Conservation (phyloP, 2,888 invertebrate species). For the Phrixothrix hirtus region DNA sequence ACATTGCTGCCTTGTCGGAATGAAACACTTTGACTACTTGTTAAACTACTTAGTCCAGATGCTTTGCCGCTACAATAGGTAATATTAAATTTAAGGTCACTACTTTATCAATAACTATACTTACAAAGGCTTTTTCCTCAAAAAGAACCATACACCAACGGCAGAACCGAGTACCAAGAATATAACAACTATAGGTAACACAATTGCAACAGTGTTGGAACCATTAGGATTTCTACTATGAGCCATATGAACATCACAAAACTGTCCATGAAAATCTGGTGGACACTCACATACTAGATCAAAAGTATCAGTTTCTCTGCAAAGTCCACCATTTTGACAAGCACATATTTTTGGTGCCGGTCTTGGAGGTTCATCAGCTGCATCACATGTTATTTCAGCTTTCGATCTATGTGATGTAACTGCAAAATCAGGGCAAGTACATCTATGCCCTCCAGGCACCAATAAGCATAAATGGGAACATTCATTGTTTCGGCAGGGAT, state of each 20-base stretch:
- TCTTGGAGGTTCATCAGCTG: conserved; percentile 75
- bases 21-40: conserved; percentile 88
- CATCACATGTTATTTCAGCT: conserved; percentile 78
- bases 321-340: conserved; percentile 86
- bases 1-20: conserved; percentile 93
- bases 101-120: too few relatives aligned
- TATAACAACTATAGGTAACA: conserved; percentile 81
- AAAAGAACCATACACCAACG: conserved; percentile 79
- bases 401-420: conserved; percentile 58
- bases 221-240: conserved; percentile 62
- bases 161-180: conserved; percentile 72
- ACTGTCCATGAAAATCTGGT: conserved; percentile 70
- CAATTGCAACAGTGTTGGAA: conserved; percentile 70
- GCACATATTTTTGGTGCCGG: conserved; percentile 77
- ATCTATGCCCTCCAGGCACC: conserved; percentile 85
- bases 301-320: conserved; percentile 62
- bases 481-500: conserved; percentile 70
- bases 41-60: conserved; percentile 74
- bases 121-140: conserved; percentile 84
- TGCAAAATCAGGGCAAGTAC: conserved; percentile 83
- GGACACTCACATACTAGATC: conserved; percentile 74
- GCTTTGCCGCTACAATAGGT: conserved; percentile 78
- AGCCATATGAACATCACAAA: conserved; percentile 71
- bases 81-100: too few relatives aligned
- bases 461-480: conserved; percentile 94